Evolutionary conservation across 1,140 invertebrate genomes (phyloP), one percentile per base, ranked within the genome.

Genomic region (Armadillidium nasatum): DNA sequence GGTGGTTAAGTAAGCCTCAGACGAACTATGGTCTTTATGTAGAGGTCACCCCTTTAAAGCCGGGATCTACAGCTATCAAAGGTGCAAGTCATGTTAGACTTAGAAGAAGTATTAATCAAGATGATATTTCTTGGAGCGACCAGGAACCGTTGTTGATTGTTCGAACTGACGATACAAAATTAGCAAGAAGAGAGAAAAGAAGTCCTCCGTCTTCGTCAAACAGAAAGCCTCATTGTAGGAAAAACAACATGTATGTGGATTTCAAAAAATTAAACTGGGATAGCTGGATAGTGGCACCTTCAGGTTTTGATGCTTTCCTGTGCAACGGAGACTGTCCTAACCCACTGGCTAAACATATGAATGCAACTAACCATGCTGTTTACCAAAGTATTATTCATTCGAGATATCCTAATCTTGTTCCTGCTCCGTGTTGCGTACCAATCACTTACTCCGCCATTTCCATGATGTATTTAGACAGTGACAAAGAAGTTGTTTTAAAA

Each of bases 251-350:
- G 74, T 96, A 94, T 85, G 95, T 99, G 15, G 93, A 98, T 85
- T 99, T 99, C 84, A 88, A 86, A 7, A 94, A 97, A 80, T 95
- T 99, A 13, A 96, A 96, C 33, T 99, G 97, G 97, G 93, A 93
- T 83, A 94, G 98, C 85, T 99, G 97, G 97, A 99, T 99, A 82
- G 93, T 99, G 15, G 96, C 96, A 10, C 97, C 97, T 3, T 89
- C 90, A 10, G 94, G 95, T 43, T 99, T 98, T 86, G 90, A 97
- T 81, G 96, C 97, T 0, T 97, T 89, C 86, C 96, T 94, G 84
- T 99, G 97, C 85, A 89, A 93, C 81, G 97, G 97, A 4, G 92
- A 95, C 82, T 98, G 97, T 83, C 83, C 86, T 86, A 97, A 94
- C 83, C 96, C 96, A 9, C 86, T 99, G 75, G 89, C 93, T 33